A percentile compares a stretch with the other conserved stretches of the same genome.
phyloP scores from a whole-genome alignment of 2,113 vertebrate genomes.

The Hemibagrus wyckioides region DNA sequence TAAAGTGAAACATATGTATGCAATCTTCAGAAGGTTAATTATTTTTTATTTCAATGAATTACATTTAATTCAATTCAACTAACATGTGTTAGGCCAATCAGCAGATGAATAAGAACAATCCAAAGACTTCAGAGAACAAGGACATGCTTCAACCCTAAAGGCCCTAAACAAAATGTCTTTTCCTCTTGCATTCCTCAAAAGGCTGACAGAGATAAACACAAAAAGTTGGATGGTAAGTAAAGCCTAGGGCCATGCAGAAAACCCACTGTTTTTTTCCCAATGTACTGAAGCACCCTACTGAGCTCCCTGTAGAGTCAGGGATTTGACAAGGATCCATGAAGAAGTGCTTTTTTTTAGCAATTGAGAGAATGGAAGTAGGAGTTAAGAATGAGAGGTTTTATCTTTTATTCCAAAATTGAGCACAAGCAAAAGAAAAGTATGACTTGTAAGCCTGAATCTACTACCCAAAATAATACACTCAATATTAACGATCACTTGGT shows the following conservation, averaged over 20 bases:
- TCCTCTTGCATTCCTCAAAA: conserved; percentile 40
- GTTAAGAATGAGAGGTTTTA: neutral
- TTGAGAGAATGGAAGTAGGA: neutral
- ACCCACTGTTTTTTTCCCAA: neutral
- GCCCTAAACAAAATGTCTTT: neutral
- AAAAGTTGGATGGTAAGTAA: neutral
- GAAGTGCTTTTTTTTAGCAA: neutral
- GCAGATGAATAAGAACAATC: conserved; percentile 63
- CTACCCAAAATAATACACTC: neutral
- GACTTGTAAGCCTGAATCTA: no score
- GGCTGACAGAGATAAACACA: conserved; percentile 3
- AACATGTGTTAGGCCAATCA: conserved; percentile 59
- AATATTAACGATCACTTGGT: no score
- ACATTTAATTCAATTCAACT: neutral
- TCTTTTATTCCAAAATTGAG: neutral
- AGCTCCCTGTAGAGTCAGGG: conserved; percentile 27
- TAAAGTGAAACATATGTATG: no score
- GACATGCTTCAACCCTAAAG: neutral
- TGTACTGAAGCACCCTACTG: conserved; percentile 21
- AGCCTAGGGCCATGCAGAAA: neutral
- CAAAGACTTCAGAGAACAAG: conserved; percentile 47
- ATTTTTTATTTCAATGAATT: neutral
- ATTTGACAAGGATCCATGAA: conserved; percentile 22
- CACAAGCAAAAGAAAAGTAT: no score
- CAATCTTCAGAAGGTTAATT: no score